A percentile compares a stretch with the other conserved stretches of the same genome.
Evolutionary conservation across 2,888 invertebrate species (phyloP).

Genomic region (Andrena camellia): DNA sequence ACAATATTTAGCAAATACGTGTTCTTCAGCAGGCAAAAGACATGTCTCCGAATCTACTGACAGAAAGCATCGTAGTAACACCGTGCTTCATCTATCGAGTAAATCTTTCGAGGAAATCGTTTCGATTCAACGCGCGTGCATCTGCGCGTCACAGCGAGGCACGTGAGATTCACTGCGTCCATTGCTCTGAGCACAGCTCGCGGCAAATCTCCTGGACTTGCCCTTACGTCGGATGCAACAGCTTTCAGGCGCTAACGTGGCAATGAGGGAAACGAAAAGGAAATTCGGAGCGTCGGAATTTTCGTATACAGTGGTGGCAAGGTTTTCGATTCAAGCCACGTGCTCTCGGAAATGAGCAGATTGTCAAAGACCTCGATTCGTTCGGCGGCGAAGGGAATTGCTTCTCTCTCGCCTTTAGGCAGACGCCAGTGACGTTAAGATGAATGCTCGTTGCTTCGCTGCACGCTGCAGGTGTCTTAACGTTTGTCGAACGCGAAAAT

Average conservation of each 20-base stretch:
- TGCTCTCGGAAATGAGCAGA: not conserved
- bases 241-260: not conserved
- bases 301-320: not conserved
- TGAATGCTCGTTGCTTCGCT: not conserved
- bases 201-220: conserved; percentile 41
- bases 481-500: not conserved
- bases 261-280: not conserved
- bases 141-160: conserved; percentile 12
- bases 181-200: conserved; percentile 49
- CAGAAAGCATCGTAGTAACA: not conserved
- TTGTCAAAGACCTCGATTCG: not conserved
- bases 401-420: not conserved
- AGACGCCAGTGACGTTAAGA: not conserved
- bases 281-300: not conserved
- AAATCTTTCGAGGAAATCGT: conserved; percentile 40
- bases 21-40: not conserved
- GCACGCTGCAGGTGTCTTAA: not conserved
- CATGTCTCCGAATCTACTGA: not conserved
- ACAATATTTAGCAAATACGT: too few relatives aligned
- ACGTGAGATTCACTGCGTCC: conserved; percentile 36
- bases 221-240: conserved; percentile 9
- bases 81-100: conserved; percentile 38
- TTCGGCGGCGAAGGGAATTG: not conserved
- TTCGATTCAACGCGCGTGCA: conserved; percentile 41
- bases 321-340: conserved; percentile 2